Evolutionary conservation across 2,113 vertebrate species (phyloP).

Genomic region (Pangasianodon hypophthalmus): DNA sequence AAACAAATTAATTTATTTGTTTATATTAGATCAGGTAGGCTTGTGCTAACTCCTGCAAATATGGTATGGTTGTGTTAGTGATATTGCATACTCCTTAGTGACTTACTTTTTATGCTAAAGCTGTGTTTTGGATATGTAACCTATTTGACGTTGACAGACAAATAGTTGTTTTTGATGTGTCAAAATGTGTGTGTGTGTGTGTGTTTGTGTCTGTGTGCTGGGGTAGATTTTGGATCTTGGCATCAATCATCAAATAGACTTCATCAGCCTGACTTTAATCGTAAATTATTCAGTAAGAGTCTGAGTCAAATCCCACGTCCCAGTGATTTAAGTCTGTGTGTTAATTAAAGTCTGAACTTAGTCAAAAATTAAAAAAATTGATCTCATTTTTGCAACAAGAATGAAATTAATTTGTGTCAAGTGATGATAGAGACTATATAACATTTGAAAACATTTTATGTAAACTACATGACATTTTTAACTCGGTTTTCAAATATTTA

Average conservation of each 20-base stretch:
- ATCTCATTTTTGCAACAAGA: neutral
- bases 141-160: neutral
- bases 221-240: neutral
- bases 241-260: neutral
- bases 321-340: neutral
- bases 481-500: no score
- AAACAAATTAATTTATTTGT: no score
- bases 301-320: neutral
- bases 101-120: neutral
- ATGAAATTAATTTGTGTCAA: no score
- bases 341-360: neutral
- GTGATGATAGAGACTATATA: neutral
- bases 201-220: neutral
- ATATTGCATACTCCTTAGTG: neutral
- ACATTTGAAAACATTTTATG: no score
- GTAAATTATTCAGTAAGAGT: neutral
- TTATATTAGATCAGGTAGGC: neutral
- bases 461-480: no score
- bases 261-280: neutral
- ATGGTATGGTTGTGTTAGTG: neutral
- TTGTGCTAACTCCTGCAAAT: neutral
- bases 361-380: neutral
- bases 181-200: neutral
- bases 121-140: neutral
- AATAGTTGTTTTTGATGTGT: neutral